A percentile compares a stretch with the other conserved stretches of the same genome.
These are phyloP conservation scores for Thunnus maccoyii DNA, from an alignment of 2,113 vertebrate genomes.

Conservation along the genomic window DNA sequence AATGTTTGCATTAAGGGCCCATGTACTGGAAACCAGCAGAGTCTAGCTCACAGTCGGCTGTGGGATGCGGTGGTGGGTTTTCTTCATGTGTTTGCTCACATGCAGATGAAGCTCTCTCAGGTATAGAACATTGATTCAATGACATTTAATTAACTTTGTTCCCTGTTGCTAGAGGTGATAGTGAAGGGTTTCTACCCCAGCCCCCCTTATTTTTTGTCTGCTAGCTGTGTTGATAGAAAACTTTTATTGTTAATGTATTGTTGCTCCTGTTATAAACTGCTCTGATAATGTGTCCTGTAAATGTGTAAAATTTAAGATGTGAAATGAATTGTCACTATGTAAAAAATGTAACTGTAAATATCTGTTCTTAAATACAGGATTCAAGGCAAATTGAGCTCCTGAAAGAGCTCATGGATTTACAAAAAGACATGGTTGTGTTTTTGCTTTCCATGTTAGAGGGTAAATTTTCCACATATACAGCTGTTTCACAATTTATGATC, in stretches of 20 bases:
- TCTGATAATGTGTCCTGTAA: neutral
- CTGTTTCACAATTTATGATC: neutral
- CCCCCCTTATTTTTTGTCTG: neutral
- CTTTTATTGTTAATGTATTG: neutral
- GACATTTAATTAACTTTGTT: neutral
- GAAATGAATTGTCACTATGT: neutral
- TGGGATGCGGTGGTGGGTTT: conserved; percentile 98
- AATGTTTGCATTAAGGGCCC: conserved; percentile 86
- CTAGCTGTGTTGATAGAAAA: neutral
- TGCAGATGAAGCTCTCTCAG: conserved; percentile 99
- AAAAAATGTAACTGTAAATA: neutral
- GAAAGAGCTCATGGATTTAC: conserved; percentile 96
- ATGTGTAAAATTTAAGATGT: neutral
- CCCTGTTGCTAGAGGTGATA: neutral
- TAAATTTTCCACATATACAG: conserved; percentile 57
- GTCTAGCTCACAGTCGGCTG: conserved; percentile 94
- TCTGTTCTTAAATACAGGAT: conserved; percentile 85
- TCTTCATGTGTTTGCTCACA: conserved; percentile 96
- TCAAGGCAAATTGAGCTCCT: conserved; percentile 94
- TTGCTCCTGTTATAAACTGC: too few relatives aligned
- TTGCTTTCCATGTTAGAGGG: conserved; percentile 97
- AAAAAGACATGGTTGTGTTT: conserved; percentile 99
- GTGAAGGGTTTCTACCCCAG: neutral
- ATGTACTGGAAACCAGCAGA: conserved; percentile 96
- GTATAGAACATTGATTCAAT: conserved; percentile 70